Evolutionary conservation across 2,113 vertebrate genomes (phyloP).

Genomic region (Anas platyrhynchos): DNA sequence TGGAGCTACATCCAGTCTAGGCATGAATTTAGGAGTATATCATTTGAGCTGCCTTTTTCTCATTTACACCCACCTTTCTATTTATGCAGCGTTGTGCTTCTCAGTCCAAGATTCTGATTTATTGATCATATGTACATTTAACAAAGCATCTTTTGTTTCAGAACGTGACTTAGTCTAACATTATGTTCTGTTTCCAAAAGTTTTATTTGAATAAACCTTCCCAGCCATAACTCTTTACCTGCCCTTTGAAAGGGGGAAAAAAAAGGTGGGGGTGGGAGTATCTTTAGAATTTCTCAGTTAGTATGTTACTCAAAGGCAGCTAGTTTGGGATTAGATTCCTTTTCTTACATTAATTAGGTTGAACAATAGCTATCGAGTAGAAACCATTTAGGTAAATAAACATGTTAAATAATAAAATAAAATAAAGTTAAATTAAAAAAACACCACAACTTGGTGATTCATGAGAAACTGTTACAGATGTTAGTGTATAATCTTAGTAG

Average conservation of each 20-base stretch:
- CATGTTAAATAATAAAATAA: not conserved
- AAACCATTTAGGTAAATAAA: not conserved
- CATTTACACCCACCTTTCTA: not conserved
- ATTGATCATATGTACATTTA: not conserved
- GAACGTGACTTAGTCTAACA: not conserved
- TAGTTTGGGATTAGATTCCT: not conserved
- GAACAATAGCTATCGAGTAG: not conserved
- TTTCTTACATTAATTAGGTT: not conserved
- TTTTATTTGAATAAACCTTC: not conserved
- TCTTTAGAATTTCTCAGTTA: not conserved
- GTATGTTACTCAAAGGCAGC: not conserved
- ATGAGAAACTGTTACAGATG: not conserved
- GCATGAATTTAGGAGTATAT: not conserved
- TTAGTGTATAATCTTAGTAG: not conserved
- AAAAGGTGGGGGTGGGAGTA: not conserved
- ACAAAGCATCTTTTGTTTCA: not conserved
- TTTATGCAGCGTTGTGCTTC: not conserved
- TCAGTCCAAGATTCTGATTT: not conserved
- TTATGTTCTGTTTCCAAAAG: not conserved
- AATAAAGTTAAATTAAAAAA: not conserved
- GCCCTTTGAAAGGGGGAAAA: not conserved
- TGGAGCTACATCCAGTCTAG: fast-evolving
- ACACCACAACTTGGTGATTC: not conserved
- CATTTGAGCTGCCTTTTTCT: not conserved
- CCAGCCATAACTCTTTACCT: not conserved